Evolutionary conservation across 2,888 invertebrate genomes (phyloP), one percentile per base, ranked within the genome.

Genomic region (Spodoptera picta): DNA sequence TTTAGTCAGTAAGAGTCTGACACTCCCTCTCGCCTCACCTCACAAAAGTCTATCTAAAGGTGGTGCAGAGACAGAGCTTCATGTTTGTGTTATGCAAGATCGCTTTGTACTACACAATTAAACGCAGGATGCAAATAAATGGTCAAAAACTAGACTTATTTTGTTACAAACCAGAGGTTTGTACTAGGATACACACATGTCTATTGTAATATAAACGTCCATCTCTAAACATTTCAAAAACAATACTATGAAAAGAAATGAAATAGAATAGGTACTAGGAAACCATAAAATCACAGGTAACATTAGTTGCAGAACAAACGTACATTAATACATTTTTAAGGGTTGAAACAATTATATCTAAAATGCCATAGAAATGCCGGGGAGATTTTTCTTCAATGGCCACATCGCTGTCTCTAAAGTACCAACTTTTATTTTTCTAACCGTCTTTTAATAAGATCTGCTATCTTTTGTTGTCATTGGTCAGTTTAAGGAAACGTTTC

Each of bases 291-390:
- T 45, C 14, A 14, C 12, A 55, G 23, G 31, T 51, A 59, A 45
- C 31, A 66, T 59, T 61, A 10, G 41, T 12, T 50, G 23, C n/a
- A 24, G 43, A 65, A 60, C 27, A 6, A 9, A 27, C 4, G 27
- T 36, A 9, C 7, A 36, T 36, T 6, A 36, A 9, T 1, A 23
- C 48, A 9, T 9, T 54, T 62, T 19, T 65, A 60, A n/a, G 65
- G 51, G 7, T 31, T 60, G 51, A 31, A 73, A 57, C 51, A 73
- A 73, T 73, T 73, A 64, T 73, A 64, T 45, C 53, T 12, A 43
- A 47, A 65, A 46, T 60, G 12, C 73, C 66, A 48, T 69, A 73
- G 24, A 70, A 73, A 73, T 73, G 73, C 63, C 5, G 41, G 58
- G 19, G 57, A 47, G 41, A 60, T 62, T 65, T 27, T 54, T 36